Percentiles rank a stretch among this genome's conserved stretches.
Conservation (phyloP, 2,888 invertebrate genomes). For the Gryllus longicercus region DNA sequence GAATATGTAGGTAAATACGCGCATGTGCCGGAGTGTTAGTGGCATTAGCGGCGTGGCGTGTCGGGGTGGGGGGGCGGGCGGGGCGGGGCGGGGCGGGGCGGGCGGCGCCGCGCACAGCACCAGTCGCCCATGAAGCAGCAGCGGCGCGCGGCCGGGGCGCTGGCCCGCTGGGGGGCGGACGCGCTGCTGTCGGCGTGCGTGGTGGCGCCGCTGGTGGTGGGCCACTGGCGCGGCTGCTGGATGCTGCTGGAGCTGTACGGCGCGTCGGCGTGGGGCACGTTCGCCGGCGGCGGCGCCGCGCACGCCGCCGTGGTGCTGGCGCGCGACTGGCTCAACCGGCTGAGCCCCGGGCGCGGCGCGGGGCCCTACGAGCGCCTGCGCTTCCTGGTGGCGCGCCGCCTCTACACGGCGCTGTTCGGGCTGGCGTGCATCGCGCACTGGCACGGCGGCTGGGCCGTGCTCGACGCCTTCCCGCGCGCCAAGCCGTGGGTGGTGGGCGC, state of each 20-base stretch:
- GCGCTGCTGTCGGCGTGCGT: no score
- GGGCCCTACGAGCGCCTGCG: constrained; percentile 54
- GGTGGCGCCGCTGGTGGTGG: constrained; percentile 46
- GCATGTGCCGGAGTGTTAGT: no score
- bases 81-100: no score
- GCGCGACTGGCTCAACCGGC: constrained; percentile 36
- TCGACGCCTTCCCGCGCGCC: constrained; percentile 64
- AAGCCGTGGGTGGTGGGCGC: no score
- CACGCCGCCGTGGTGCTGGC: no score
- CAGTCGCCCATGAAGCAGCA: no score
- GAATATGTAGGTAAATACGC: no score
- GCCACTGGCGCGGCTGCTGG: constrained; percentile 58
- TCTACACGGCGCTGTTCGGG: constrained; percentile 72
- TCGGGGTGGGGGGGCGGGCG: no score
- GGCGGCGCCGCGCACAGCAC: no score
- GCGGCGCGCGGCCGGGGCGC: no score
- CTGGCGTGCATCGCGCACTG: constrained; percentile 82
- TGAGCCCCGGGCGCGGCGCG: background rate
- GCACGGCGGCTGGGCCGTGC: constrained; percentile 77
- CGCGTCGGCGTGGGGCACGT: constrained; percentile 49
- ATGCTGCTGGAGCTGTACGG: constrained; percentile 50
- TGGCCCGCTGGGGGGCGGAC: no score
- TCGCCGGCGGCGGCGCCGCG: constrained; percentile 35
- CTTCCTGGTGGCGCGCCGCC: constrained; percentile 55
- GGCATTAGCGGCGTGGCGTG: no score